Conservation (phyloP, 2,888 invertebrate genomes). For the Melieria crassipennis region DNA sequence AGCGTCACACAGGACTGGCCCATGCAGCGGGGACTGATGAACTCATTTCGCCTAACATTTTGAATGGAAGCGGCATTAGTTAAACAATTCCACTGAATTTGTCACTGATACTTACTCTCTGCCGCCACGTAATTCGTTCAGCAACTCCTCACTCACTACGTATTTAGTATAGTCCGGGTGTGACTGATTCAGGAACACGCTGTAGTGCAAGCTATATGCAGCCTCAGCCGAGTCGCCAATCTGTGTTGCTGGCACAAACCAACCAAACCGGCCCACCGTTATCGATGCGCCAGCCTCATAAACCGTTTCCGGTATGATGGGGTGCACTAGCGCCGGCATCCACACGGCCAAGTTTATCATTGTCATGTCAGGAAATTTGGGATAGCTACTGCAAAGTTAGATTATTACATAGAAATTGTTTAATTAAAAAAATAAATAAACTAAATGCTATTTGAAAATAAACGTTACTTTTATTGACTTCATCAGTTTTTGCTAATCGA, state of each 20-base stretch:
- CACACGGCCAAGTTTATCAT: constrained; percentile 77
- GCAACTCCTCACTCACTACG: constrained; percentile 47
- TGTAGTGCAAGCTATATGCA: constrained; percentile 45
- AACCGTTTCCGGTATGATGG: constrained; percentile 62
- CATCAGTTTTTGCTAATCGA: not conserved
- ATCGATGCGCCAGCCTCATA: constrained; percentile 67
- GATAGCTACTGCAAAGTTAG: constrained; percentile 38
- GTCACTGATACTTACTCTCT: constrained; percentile 43
- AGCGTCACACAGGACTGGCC: constrained; percentile 65
- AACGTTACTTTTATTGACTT: not conserved
- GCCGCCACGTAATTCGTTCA: constrained; percentile 32
- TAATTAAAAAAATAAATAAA: constrained; percentile 19
- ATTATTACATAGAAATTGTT: too few species aligned
- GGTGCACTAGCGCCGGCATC: constrained; percentile 72
- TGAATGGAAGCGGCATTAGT: too few species aligned
- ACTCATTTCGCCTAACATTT: constrained; percentile 32
- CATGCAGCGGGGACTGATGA: constrained; percentile 46
- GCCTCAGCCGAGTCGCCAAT: constrained; percentile 39
- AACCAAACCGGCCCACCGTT: constrained; percentile 71
- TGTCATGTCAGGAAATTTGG: constrained; percentile 37
- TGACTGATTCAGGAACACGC: constrained; percentile 48
- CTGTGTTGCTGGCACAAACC: constrained; percentile 71
- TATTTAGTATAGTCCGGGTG: constrained; percentile 50
- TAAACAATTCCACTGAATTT: too few species aligned
- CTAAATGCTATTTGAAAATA: not conserved